A percentile compares a stretch with the other conserved stretches of the same genome.
These are phyloP conservation scores for Bergia sp. DNA, from an alignment of 92 coral and sea anemone genomes.

Conservation along the genomic window DNA sequence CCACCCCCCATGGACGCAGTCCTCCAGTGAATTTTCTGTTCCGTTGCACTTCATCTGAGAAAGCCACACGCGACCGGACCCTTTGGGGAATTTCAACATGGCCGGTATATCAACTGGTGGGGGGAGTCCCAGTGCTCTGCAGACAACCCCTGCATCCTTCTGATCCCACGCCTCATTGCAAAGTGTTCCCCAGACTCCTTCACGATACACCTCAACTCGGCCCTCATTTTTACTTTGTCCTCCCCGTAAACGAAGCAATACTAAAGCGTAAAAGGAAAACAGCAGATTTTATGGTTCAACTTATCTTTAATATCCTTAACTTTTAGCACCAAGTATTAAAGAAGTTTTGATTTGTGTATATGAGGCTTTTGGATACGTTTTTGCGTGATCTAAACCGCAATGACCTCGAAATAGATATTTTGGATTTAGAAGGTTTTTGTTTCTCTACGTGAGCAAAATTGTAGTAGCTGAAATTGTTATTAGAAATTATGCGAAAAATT, in stretches of 20 bases:
- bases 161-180: neutral
- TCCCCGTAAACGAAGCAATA: neutral
- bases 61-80: conserved; percentile 15
- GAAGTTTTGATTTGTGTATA: too few relatives aligned
- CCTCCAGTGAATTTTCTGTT: conserved; percentile 13
- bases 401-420: too few relatives aligned
- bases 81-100: neutral
- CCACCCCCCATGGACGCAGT: conserved; percentile 35
- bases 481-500: too few relatives aligned
- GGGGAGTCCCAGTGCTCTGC: neutral
- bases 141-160: neutral
- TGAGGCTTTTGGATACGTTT: too few relatives aligned
- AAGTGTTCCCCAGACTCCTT: neutral
- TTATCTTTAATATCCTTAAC: too few relatives aligned
- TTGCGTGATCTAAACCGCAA: too few relatives aligned
- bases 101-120: neutral
- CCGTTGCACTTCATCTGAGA: conserved; percentile 25
- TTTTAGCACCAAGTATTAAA: too few relatives aligned
- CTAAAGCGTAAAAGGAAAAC: neutral
- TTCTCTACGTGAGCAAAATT: too few relatives aligned
- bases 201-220: neutral
- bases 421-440: too few relatives aligned
- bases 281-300: too few relatives aligned
- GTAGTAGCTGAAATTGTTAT: too few relatives aligned
- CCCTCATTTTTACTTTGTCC: neutral